Evolutionary conservation across 2,888 invertebrate genomes (phyloP).

Genomic region (Melieria omissa): DNA sequence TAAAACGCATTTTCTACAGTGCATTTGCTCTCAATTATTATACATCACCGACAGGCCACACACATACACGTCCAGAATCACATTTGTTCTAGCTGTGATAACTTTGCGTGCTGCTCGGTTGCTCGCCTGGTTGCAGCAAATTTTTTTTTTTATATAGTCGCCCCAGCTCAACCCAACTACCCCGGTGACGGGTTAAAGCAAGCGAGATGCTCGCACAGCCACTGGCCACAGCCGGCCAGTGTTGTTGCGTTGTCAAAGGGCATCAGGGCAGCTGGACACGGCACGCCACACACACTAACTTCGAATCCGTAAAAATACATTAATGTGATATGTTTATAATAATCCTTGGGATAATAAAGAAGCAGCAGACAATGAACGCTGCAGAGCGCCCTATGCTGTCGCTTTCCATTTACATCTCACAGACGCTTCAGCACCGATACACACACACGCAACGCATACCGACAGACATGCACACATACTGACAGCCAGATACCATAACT

Average conservation of each 20-base stretch:
- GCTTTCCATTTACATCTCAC: not conserved
- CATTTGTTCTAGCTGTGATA: too few species aligned
- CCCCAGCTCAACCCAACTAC: too few species aligned
- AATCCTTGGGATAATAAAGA: constrained; percentile 41
- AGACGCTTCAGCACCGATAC: not conserved
- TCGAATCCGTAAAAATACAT: constrained; percentile 44
- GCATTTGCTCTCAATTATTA: too few species aligned
- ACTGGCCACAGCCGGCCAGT: not conserved
- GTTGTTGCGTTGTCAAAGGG: not conserved
- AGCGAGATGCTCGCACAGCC: not conserved
- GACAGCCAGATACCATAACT: not conserved
- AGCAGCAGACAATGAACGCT: constrained; percentile 36
- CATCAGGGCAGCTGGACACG: not conserved
- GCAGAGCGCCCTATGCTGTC: constrained; percentile 32
- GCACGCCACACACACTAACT: constrained; percentile 35
- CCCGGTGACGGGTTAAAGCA: too few species aligned
- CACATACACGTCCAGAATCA: too few species aligned
- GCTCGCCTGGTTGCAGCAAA: too few species aligned
- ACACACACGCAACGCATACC: constrained; percentile 15
- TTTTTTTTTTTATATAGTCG: too few species aligned
- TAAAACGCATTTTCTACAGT: too few species aligned
- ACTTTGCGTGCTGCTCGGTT: too few species aligned
- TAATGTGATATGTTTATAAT: constrained; percentile 45
- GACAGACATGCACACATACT: constrained; percentile 17
- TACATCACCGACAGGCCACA: too few species aligned